Evolutionary conservation across 53 echinoderm and acorn worm genomes (phyloP), one percentile per base, ranked within the genome.

Genomic region (Echinometra lucunter): DNA sequence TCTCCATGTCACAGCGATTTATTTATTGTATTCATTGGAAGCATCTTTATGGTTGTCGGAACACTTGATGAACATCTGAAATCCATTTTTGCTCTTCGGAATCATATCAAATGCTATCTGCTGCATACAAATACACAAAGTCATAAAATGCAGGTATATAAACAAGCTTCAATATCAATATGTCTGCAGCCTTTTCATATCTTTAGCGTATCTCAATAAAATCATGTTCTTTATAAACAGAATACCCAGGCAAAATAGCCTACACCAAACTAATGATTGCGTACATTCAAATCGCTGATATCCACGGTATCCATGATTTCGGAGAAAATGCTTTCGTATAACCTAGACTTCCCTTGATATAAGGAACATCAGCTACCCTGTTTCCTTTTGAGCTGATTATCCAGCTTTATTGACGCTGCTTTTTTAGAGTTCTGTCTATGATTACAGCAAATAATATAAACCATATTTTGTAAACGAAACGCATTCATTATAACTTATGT

Each of bases 21-120:
- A 35, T 66, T 70, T 4, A 57, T 32, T 90, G 1, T 72, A 92
- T 78, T 78, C 42, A 63, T 35, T 92, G 92, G 92, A 92, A 92
- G 92, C 92, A 67, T 92, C 45, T 69, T 67, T 70, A 45, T 70
- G 15, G 92, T 90, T 35, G 40, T 90, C 42, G 28, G 56, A 40
- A 78, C 78, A 78, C 23, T 78, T 78, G 78, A 78, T 78, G 42
- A 78, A 40, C 78, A 78, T 18, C 78, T 78, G 19, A 72, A 13
- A 32, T 72, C 72, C 12, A 78, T 42, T 11, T 21, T 21, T 8
- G 1, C 5, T 19, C 19, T 18, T 38, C 63, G 40, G 28, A 40
- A 75, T 75, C 53, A 38, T 18, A 42, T 78, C 78, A 78, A 78
- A 78, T 78, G 35, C 34, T 74, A 74, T 74, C 37, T 74, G 35